phyloP scores from a whole-genome alignment of 2,888 invertebrate genomes.

The Tinea trinotella region DNA sequence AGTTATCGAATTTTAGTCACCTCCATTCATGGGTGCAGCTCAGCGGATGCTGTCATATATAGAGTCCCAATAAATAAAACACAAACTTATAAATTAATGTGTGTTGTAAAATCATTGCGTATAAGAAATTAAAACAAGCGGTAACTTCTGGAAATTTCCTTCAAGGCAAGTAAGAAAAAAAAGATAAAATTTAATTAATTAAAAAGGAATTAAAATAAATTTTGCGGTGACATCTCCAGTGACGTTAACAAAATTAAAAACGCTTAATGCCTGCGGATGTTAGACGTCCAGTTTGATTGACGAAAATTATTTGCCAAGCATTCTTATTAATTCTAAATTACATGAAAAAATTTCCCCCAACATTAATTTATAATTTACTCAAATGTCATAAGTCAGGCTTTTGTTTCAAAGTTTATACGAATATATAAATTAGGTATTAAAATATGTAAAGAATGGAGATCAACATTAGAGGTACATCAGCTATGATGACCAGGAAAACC shows the following conservation, averaged over 20 bases:
- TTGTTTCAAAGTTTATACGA: not conserved
- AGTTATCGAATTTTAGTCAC: too few species aligned
- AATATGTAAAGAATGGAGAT: too few species aligned
- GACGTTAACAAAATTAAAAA: slow-evolving; percentile 7
- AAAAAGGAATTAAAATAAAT: slow-evolving; percentile 8
- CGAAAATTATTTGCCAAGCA: not conserved
- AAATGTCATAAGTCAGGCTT: not conserved
- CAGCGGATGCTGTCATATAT: too few species aligned
- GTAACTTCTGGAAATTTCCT: too few species aligned
- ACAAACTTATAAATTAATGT: too few species aligned
- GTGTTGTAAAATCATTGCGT: too few species aligned
- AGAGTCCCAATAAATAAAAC: too few species aligned
- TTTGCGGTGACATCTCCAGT: slow-evolving; percentile 1
- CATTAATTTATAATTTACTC: not conserved
- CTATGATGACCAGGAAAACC: too few species aligned
- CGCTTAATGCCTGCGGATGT: not conserved
- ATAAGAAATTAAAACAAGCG: too few species aligned
- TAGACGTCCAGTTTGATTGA: not conserved
- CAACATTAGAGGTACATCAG: too few species aligned
- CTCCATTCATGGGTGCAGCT: too few species aligned
- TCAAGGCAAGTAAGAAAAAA: not conserved
- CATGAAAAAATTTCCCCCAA: not conserved
- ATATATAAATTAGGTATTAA: too few species aligned
- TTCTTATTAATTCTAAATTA: not conserved
- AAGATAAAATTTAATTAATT: not conserved